These are phyloP conservation scores for Aphis gossypii DNA, from an alignment of 1,140 invertebrate genomes.

Conservation along the genomic window DNA sequence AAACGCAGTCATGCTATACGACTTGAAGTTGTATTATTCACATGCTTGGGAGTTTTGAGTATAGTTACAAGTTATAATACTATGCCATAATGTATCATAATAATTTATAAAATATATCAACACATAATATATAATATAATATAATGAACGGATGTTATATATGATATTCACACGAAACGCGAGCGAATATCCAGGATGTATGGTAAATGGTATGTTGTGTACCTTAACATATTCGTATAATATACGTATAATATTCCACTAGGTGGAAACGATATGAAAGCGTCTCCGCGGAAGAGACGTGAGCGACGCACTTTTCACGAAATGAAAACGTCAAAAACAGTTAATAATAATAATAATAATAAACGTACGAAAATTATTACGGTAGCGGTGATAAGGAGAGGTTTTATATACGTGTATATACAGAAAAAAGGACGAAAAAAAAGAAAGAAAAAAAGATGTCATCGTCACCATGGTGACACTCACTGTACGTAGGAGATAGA, in stretches of 20 bases:
- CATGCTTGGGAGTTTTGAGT: not conserved
- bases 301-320: not conserved
- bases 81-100: not conserved
- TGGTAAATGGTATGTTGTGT: not conserved
- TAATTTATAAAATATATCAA: not conserved
- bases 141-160: not conserved
- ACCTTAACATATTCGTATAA: not conserved
- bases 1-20: not conserved
- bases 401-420: not conserved
- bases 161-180: not conserved
- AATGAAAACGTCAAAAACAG: conserved; percentile 56
- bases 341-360: conserved; percentile 51
- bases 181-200: not conserved
- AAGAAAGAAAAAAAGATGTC: conserved; percentile 36
- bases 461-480: conserved; percentile 55
- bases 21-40: not conserved
- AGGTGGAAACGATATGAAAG: not conserved
- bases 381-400: conserved; percentile 23
- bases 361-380: conserved; percentile 54
- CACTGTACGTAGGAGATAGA: not conserved
- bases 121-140: not conserved
- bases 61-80: not conserved
- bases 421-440: not conserved
- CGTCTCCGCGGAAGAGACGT: conserved; percentile 1
- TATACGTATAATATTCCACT: not conserved